A percentile compares a stretch with the other conserved stretches of the same genome.
Conservation (phyloP, 2,888 invertebrate species). For the Sthenelais limicola region DNA sequence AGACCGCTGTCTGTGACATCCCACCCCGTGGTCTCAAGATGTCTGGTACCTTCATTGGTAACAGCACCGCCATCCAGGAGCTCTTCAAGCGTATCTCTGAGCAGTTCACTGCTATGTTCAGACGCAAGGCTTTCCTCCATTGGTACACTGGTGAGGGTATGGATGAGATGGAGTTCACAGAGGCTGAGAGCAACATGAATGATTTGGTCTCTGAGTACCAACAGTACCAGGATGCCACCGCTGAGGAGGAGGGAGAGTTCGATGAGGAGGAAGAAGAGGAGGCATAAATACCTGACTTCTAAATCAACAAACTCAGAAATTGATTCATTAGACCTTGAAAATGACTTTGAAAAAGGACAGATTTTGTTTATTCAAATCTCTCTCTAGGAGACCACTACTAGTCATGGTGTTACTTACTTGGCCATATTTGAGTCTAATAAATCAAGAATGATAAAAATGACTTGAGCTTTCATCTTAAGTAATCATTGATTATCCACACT, state of each 20-base stretch:
- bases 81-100: slow-evolving; percentile 42
- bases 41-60: slow-evolving; percentile 41
- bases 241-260: slow-evolving; percentile 48
- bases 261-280: slow-evolving; percentile 55
- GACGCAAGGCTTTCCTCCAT: slow-evolving; percentile 39
- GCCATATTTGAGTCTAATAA: too few relatives aligned
- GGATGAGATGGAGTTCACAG: slow-evolving; percentile 44
- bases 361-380: too few relatives aligned
- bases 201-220: slow-evolving; percentile 40
- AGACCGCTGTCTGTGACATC: slow-evolving; percentile 41
- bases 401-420: too few relatives aligned
- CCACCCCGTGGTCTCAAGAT: slow-evolving; percentile 41
- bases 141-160: slow-evolving; percentile 43
- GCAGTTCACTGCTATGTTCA: slow-evolving; percentile 43
- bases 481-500: too few relatives aligned
- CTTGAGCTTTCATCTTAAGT: too few relatives aligned
- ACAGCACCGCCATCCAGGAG: slow-evolving; percentile 43
- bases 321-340: too few relatives aligned
- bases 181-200: slow-evolving; percentile 41
- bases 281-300: slow-evolving; percentile 17
- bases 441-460: too few relatives aligned
- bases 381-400: too few relatives aligned
- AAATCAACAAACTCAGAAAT: too few relatives aligned
- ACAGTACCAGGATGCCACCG: slow-evolving; percentile 42
- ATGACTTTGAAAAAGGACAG: too few relatives aligned